Percentiles rank a stretch among this genome's conserved stretches.
phyloP scores from a whole-genome alignment of 2,113 vertebrate genomes.

The Dicrurus megarhynchus region DNA sequence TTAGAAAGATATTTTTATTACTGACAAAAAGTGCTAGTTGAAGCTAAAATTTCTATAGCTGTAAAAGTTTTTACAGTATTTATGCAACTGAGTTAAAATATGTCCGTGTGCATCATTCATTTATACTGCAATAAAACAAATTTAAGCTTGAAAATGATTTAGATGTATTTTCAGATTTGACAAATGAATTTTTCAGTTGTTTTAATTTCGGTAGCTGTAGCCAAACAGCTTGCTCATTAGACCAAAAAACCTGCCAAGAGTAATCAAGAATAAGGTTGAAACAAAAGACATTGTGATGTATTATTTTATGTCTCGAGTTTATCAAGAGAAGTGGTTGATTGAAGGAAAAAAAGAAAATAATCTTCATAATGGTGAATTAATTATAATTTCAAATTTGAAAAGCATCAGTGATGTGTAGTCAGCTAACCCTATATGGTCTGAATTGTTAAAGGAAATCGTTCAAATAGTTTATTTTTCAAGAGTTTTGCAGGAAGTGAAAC shows the following conservation, averaged over 20 bases:
- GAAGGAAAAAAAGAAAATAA: background rate
- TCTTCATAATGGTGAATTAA: background rate
- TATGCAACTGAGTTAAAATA: background rate
- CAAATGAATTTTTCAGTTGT: slow-evolving; percentile 25
- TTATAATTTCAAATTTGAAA: background rate
- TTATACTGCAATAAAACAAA: background rate
- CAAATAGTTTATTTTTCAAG: background rate
- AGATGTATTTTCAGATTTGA: slow-evolving; percentile 9
- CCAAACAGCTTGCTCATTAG: slow-evolving; percentile 48
- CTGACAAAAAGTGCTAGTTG: background rate
- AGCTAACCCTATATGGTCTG: background rate
- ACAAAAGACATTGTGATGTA: slow-evolving; percentile 42
- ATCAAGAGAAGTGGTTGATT: background rate
- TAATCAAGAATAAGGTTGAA: slow-evolving; percentile 28
- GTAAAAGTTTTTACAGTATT: background rate
- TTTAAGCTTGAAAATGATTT: background rate
- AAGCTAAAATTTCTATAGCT: background rate
- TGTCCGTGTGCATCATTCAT: background rate
- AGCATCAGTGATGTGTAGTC: background rate
- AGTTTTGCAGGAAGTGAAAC: background rate
- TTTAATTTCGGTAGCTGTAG: slow-evolving; percentile 39
- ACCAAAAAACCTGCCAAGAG: slow-evolving; percentile 44
- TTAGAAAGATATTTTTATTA: background rate
- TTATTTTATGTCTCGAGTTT: background rate
- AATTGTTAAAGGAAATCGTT: background rate